phyloP scores from a whole-genome alignment of 2,113 vertebrate species.

The Mixornis gularis region DNA sequence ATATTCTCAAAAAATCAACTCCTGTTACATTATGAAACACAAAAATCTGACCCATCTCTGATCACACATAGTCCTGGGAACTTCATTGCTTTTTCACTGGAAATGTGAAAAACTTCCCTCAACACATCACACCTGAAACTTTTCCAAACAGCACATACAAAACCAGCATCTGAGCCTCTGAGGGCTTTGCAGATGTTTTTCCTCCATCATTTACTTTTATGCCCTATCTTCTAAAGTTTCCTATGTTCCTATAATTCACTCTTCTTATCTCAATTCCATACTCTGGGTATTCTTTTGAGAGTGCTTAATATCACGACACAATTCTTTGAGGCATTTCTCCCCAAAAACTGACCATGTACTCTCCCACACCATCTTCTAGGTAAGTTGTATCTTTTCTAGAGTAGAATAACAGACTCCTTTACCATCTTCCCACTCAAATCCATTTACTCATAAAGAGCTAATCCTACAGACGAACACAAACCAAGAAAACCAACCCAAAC shows the following conservation, averaged over 20 bases:
- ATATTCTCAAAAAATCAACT: not conserved
- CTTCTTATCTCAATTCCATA: not conserved
- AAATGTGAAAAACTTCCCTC: not conserved
- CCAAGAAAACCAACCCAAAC: not conserved
- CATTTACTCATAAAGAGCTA: not conserved
- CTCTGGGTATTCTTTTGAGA: not conserved
- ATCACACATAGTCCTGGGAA: not conserved
- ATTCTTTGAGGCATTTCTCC: not conserved
- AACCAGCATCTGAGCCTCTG: not conserved
- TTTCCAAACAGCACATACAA: not conserved
- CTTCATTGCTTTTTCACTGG: not conserved
- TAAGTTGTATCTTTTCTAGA: not conserved
- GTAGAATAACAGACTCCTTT: not conserved
- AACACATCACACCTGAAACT: not conserved
- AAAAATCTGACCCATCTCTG: not conserved
- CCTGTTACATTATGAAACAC: not conserved
- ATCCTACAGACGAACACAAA: fast-evolving
- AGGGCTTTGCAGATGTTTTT: not conserved
- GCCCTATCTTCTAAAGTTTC: not conserved
- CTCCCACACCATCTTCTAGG: not conserved
- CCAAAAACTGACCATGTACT: not conserved
- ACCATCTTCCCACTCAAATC: not conserved
- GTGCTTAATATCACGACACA: not conserved
- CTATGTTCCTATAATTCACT: not conserved
- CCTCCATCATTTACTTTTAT: not conserved